Base-by-base conservation (phyloP, 2,113 vertebrate species). In the Tachysurus vachellii region DNA sequence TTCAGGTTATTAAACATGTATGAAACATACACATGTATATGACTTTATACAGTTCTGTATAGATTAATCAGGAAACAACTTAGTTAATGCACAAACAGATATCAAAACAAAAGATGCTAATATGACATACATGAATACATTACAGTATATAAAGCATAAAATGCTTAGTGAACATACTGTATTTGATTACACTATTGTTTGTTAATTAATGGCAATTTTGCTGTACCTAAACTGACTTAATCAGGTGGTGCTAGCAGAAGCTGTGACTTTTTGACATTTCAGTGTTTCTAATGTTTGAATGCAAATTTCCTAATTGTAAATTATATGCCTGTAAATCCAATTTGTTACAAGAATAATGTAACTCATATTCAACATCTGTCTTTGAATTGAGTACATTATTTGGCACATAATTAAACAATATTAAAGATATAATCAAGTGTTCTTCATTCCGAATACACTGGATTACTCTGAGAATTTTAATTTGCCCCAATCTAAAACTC, bases 401-500 rank as follows among this genome's bases (percentile, higher is more conserved):
- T 66, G 11, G 10, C n/a, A 66, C 59, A 62, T 66, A 76, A 68
- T 79, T 54, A 47, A 44, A 71, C 13, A 61, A 31, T 57, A 80
- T 79, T 81, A 4, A 17, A 31, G 68, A 70, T 70, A 44, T 85
- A 11, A 75, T 73, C 28, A 14, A 84, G 77, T 62, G 61, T 28
- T 12, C n/a, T 66, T 23, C 21, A 61, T 23, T 61, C 6, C 57
- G 7, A 61, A 61, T 21, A 7, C 57, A 61, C 21, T 61, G 59
- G 21, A 9, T 61, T 59, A 19, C 6, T 59, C 19, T 59, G 57
- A 4, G 57, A 59, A 21, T 59, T 57, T 57, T 57, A 16, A 57
- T 50, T 50, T 36, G 36, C 36, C 36, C 36, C 36, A 36, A 36
- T 36, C 36, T 36, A 36, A 1, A 50, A 50, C 47, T 50, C 8